Base-by-base conservation (phyloP, 2,113 vertebrate genomes). In the Daubentonia madagascariensis region DNA sequence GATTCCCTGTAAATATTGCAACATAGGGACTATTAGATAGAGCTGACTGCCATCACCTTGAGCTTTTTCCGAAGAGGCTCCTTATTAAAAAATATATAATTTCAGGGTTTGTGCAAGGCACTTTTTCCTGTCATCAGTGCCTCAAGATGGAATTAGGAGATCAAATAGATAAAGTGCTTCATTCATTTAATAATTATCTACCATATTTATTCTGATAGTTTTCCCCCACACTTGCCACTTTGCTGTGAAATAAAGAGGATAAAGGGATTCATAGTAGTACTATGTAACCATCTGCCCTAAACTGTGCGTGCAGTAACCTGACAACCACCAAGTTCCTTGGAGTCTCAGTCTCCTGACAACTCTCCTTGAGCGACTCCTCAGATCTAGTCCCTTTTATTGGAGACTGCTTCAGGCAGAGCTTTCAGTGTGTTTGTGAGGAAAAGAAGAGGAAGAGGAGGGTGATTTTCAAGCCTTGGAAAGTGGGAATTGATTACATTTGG, bases 1-100 rank as follows among this genome's bases (percentile, higher is more conserved):
- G 92, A 96, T 95, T 97, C 91, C 81, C 85, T 91, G 91, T 97
- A 97, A 96, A 93, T 96, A 96, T 96, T 97, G 80, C 94, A 97
- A 63, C 87, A 90, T 59, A 75, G 92, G 96, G 90, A 96, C 95
- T 95, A 93, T 96, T 96, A 96, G 94, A 84, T 92, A 45, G 92
- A 96, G 92, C 95, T 85, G 90, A 92, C 92, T 97, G 95, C 95
- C 86, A 96, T 50, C 84, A 96, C 90, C 90, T 96, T 96, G 96
- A 96, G 86, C 87, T 97, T 97, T 97, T 97, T 96, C 87, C 76
- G 73, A 93, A 79, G 75, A 84, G 50, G 30, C 80, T 96, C n/a
- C 92, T 96, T 97, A 98, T 97, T 98, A 96, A 98, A 97, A 97
- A 96, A 90, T 96, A 97, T 17, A 83, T 97, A 96, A 97, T 98